These are phyloP conservation scores for Antigone vipio DNA, from an alignment of 2,113 vertebrate species.

Conservation along the genomic window DNA sequence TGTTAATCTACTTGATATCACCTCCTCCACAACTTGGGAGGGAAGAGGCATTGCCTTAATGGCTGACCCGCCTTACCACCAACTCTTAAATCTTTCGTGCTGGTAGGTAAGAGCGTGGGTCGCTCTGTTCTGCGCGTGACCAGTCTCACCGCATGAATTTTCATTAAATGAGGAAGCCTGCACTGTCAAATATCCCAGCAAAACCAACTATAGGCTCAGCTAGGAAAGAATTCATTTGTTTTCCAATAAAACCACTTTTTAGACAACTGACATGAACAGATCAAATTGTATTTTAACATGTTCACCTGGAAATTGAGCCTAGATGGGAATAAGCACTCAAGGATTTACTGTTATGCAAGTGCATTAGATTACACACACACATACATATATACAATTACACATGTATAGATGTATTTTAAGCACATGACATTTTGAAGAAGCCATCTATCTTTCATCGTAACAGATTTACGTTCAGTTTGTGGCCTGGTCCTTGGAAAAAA, in stretches of 20 bases:
- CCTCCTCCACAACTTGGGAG: not conserved
- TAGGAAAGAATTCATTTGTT: not conserved
- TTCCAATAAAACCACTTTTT: not conserved
- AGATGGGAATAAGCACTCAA: not conserved
- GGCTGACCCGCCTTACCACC: not conserved
- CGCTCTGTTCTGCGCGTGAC: slow-evolving; percentile 1
- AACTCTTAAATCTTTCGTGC: slow-evolving; percentile 13
- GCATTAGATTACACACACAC: slow-evolving; percentile 45
- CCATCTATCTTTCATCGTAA: slow-evolving; percentile 52
- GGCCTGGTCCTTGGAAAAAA: slow-evolving; percentile 40
- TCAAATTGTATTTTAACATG: not conserved
- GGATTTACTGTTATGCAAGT: not conserved
- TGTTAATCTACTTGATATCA: not conserved
- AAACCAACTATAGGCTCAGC: not conserved
- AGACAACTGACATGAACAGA: not conserved
- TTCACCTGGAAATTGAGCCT: not conserved
- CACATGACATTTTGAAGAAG: slow-evolving; percentile 63
- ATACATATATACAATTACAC: slow-evolving; percentile 50
- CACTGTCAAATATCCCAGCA: not conserved
- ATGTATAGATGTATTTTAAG: slow-evolving; percentile 58
- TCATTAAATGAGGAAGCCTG: not conserved
- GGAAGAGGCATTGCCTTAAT: not conserved
- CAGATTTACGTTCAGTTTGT: slow-evolving; percentile 58
- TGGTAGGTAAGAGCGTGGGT: slow-evolving; percentile 13
- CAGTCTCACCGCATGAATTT: not conserved